A percentile compares a stretch with the other conserved stretches of the same genome.
These are phyloP conservation scores for Archocentrus centrarchus DNA, from an alignment of 2,113 vertebrate genomes.

Conservation along the genomic window DNA sequence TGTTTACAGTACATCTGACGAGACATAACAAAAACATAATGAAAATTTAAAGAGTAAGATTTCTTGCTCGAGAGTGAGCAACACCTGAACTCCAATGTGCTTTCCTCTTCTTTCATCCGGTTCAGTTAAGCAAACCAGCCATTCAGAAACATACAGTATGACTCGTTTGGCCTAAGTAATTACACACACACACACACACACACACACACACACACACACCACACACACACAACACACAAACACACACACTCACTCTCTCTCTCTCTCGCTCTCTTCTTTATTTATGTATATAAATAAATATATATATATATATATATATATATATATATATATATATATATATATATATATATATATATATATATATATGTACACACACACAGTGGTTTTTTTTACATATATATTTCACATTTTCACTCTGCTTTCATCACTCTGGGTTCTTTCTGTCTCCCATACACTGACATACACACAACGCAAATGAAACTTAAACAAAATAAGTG, in stretches of 20 bases:
- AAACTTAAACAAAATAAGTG: not conserved
- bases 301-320: too few species aligned
- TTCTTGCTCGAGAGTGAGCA: not conserved
- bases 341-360: too few species aligned
- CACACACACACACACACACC: too few species aligned
- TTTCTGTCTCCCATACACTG: not conserved
- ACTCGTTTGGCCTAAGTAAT: slow-evolving; percentile 11
- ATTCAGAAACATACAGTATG: not conserved
- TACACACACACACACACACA: not conserved
- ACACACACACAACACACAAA: not conserved
- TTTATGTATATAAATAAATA: too few species aligned
- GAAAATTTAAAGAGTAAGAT: not conserved
- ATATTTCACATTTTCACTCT: slow-evolving; percentile 9
- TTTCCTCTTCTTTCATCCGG: not conserved
- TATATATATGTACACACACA: too few species aligned
- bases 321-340: too few species aligned
- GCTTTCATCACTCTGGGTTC: not conserved
- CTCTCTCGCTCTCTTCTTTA: too few species aligned
- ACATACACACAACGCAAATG: not conserved
- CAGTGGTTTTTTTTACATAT: not conserved
- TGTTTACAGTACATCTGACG: not conserved
- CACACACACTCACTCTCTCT: not conserved
- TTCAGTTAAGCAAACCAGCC: not conserved
- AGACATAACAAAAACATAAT: not conserved
- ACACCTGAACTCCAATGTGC: not conserved